These are phyloP conservation scores for Rachycentron canadum DNA, from an alignment of 2,797 vertebrate genomes.

Conservation along the genomic window DNA sequence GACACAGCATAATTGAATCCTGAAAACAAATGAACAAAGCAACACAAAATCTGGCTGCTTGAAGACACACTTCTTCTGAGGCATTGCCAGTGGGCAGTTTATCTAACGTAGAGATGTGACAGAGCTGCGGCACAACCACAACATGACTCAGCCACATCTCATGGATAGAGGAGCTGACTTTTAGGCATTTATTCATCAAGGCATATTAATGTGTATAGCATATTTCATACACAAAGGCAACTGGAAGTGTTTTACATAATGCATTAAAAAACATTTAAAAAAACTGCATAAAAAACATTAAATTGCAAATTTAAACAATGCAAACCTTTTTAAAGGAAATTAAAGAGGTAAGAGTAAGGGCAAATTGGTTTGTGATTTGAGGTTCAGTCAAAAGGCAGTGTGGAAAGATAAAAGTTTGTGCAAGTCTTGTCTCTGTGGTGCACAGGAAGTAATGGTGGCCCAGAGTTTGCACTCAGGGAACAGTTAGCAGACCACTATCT, in stretches of 20 bases:
- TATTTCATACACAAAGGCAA: background rate
- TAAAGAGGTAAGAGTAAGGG: background rate
- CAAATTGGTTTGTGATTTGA: background rate
- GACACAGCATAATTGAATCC: conserved; percentile 36
- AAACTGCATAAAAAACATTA: background rate
- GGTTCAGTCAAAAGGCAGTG: background rate
- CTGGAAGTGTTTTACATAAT: background rate
- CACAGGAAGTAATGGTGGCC: background rate
- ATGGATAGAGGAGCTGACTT: conserved; percentile 26
- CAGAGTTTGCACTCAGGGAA: background rate
- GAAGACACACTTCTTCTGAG: conserved; percentile 58
- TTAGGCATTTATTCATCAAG: conserved; percentile 41
- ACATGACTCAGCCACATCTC: conserved; percentile 43
- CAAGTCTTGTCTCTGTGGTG: background rate
- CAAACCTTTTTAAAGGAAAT: background rate
- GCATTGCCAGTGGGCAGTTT: conserved; percentile 49
- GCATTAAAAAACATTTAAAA: background rate
- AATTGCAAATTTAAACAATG: background rate
- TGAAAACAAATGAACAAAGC: conserved; percentile 63
- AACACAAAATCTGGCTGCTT: conserved; percentile 44
- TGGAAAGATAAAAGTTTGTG: background rate
- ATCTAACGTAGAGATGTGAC: conserved; percentile 54
- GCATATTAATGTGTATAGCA: background rate
- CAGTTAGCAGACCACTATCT: background rate
- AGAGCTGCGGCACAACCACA: conserved; percentile 27